Evolutionary conservation across 2,797 vertebrate species (phyloP), one percentile per base, ranked within the genome.

Genomic region (Lindbergichthys nudifrons): DNA sequence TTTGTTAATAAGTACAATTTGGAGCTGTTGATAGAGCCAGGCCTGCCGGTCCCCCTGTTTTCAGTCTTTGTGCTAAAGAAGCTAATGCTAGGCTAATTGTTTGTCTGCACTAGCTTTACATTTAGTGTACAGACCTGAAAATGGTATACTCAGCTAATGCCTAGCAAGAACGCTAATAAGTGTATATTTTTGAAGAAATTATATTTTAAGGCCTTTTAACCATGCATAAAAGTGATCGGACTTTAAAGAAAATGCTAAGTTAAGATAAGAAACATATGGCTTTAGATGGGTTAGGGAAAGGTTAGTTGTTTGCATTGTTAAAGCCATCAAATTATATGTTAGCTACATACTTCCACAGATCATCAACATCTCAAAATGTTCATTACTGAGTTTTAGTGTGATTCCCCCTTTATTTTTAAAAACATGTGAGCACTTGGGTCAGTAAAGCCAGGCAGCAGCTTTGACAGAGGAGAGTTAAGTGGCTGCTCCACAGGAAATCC

Each of bases 401-500:
- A 43, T 15, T 70, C 14, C 26, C 30, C 16, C 50, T 23, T 53
- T 41, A 50, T 39, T 0, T 23, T 52, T 26, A 19, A 5, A 65
- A 45, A 41, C 3, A 19, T 52, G 12, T 57, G 36, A 54, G 50
- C 76, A 75, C 64, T 54, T 51, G 65, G 39, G 47, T 3, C 51
- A 60, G 59, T 67, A 61, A 47, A 75, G 16, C 54, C 50, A 12
- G 46, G 8, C 50, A 50, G 42, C 63, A 52, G 54, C 54, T 68
- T 68, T 75, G 47, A 77, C 21, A 26, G 45, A 50, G 21, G 67
- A 68, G 64, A 73, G 41, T 57, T 67, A 50, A 73, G 47, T 50
- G 52, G 57, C 59, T 70, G 61, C 65, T 65, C 18, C 15, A 67
- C 12, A 64, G 54, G 60, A 83, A 74, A 85, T 21, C 62, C 60